These are phyloP conservation scores for Torymus auratus DNA, from an alignment of 2,888 invertebrate genomes.

Conservation along the genomic window DNA sequence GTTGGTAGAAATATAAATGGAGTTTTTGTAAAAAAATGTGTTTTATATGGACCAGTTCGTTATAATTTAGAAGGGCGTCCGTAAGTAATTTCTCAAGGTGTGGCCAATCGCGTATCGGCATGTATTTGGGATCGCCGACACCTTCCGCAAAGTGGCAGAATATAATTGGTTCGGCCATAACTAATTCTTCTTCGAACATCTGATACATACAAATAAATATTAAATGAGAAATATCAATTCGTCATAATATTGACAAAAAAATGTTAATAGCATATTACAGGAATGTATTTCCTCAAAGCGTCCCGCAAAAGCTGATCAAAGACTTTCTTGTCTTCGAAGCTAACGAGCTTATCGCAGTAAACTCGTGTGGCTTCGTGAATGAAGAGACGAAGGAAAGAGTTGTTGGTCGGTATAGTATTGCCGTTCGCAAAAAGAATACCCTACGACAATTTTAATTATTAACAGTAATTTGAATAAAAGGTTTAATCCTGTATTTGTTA, in stretches of 20 bases:
- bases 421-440: slow-evolving; percentile 90
- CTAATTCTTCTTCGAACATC: slow-evolving; percentile 85
- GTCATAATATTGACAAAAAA: slow-evolving; percentile 3
- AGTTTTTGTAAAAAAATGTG: background rate
- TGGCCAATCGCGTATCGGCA: slow-evolving; percentile 85
- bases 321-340: slow-evolving; percentile 81
- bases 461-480: no score
- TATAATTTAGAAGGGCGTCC: slow-evolving; percentile 90
- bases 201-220: slow-evolving; percentile 65
- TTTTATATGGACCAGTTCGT: slow-evolving; percentile 83
- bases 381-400: slow-evolving; percentile 89
- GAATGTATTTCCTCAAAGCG: slow-evolving; percentile 86
- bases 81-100: slow-evolving; percentile 85
- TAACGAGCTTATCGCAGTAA: slow-evolving; percentile 92
- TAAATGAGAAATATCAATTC: background rate
- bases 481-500: no score
- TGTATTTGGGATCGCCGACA: slow-evolving; percentile 93
- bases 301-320: slow-evolving; percentile 87
- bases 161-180: slow-evolving; percentile 88
- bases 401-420: slow-evolving; percentile 84
- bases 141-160: slow-evolving; percentile 96
- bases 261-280: slow-evolving; percentile 76
- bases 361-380: slow-evolving; percentile 94
- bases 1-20: background rate
- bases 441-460: slow-evolving; percentile 75